Evolutionary conservation across 2,888 invertebrate species (phyloP).

Genomic region (Hyalella azteca): DNA sequence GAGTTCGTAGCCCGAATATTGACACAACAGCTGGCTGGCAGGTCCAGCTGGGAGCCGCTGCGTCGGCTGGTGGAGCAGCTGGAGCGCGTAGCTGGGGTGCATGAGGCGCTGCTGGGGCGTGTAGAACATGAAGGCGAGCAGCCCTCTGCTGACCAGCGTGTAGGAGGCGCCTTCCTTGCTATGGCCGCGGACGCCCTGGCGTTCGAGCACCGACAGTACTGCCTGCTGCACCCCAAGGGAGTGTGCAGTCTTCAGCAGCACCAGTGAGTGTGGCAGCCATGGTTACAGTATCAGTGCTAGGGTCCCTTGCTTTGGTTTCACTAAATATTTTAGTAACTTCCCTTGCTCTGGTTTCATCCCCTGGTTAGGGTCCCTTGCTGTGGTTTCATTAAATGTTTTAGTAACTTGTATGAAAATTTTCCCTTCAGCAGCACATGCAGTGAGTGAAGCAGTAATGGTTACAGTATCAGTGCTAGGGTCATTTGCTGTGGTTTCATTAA

Average conservation of each 20-base stretch:
- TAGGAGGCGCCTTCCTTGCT: conserved; percentile 89
- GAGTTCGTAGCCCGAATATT: too few relatives aligned
- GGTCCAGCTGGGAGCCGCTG: conserved; percentile 84
- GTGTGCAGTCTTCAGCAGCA: conserved; percentile 91
- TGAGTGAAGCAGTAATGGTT: too few relatives aligned
- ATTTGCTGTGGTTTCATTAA: too few relatives aligned
- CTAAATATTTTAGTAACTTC: not conserved
- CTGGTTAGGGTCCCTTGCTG: not conserved
- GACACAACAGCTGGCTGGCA: too few relatives aligned
- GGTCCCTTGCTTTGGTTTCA: too few relatives aligned
- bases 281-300: too few relatives aligned
- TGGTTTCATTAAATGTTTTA: not conserved
- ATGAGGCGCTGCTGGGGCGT: conserved; percentile 78
- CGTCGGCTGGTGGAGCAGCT: conserved; percentile 87
- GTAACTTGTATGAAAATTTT: too few relatives aligned
- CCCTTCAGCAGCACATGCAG: too few relatives aligned
- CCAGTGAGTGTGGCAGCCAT: conserved; percentile 80
- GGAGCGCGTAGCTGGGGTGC: conserved; percentile 82
- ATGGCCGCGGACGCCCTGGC: conserved; percentile 69
- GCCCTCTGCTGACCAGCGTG: conserved; percentile 77
- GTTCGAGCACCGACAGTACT: conserved; percentile 84
- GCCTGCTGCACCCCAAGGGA: conserved; percentile 91
- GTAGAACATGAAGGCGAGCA: conserved; percentile 80
- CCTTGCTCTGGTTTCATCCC: not conserved
- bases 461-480: too few relatives aligned